These are phyloP conservation scores for Smutsia gigantea DNA, from an alignment of 2,797 vertebrate species.

Conservation along the genomic window DNA sequence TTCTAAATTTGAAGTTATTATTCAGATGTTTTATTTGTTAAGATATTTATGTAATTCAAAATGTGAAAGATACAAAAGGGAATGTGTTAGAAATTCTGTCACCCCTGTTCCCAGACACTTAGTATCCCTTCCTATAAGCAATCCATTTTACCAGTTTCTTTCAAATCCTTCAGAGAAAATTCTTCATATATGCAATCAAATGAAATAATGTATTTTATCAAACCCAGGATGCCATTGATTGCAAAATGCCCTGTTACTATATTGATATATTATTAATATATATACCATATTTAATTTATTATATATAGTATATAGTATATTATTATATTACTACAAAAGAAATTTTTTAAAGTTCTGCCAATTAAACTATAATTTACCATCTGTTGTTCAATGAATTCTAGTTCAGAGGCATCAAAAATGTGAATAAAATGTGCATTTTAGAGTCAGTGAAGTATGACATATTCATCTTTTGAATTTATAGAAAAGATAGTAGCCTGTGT, in stretches of 20 bases:
- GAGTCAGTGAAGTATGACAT: neutral
- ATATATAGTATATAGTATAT: neutral
- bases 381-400: neutral
- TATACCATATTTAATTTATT: neutral
- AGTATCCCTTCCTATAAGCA: neutral
- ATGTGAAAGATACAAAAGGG: neutral
- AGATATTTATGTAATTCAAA: neutral
- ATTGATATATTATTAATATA: neutral
- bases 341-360: neutral
- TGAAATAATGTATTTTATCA: constrained; percentile 7
- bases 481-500: neutral
- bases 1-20: constrained; percentile 3
- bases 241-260: neutral
- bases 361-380: neutral
- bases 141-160: neutral
- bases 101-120: neutral
- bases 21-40: constrained; percentile 41
- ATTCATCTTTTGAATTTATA: constrained; percentile 2
- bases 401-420: neutral
- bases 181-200: neutral
- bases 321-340: neutral
- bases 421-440: constrained; percentile 17
- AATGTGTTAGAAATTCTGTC: neutral
- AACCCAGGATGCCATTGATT: neutral
- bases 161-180: constrained; percentile 13